Percentiles rank a stretch among this genome's conserved stretches.
Evolutionary conservation across 1,140 invertebrate genomes (phyloP).

Genomic region (Microvelia longipes): DNA sequence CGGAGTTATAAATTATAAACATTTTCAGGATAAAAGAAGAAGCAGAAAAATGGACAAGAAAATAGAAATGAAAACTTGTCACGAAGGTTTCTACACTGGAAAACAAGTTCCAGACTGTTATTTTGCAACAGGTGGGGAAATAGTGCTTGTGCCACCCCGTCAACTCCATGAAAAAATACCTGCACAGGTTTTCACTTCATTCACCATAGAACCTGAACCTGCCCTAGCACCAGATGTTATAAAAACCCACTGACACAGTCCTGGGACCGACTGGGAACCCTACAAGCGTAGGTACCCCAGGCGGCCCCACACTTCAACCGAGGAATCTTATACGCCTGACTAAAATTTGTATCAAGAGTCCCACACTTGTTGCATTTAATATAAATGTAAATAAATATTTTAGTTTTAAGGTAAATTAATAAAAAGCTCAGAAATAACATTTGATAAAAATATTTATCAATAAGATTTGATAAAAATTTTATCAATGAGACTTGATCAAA

Average conservation of each 20-base stretch:
- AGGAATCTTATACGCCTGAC: too few relatives aligned
- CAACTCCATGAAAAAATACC: neutral
- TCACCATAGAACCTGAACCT: neutral
- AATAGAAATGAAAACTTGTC: neutral
- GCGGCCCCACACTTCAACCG: neutral
- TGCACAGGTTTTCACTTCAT: neutral
- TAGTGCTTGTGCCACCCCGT: neutral
- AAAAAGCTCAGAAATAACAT: too few relatives aligned
- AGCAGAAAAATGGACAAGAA: neutral
- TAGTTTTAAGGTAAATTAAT: too few relatives aligned
- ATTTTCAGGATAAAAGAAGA: neutral
- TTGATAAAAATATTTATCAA: too few relatives aligned
- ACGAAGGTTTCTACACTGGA: neutral
- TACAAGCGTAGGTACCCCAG: neutral
- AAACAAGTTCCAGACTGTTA: neutral
- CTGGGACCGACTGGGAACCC: constrained; percentile 1
- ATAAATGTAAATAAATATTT: too few relatives aligned
- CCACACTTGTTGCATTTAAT: too few relatives aligned
- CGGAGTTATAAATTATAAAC: too few relatives aligned
- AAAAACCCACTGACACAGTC: constrained; percentile 1
- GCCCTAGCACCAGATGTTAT: neutral
- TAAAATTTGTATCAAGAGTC: too few relatives aligned
- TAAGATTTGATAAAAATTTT: too few relatives aligned
- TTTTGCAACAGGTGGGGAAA: neutral
- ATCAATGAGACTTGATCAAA: too few relatives aligned